Evolutionary conservation across 1,140 invertebrate genomes (phyloP).

Genomic region (Doryteuthis pealeii): DNA sequence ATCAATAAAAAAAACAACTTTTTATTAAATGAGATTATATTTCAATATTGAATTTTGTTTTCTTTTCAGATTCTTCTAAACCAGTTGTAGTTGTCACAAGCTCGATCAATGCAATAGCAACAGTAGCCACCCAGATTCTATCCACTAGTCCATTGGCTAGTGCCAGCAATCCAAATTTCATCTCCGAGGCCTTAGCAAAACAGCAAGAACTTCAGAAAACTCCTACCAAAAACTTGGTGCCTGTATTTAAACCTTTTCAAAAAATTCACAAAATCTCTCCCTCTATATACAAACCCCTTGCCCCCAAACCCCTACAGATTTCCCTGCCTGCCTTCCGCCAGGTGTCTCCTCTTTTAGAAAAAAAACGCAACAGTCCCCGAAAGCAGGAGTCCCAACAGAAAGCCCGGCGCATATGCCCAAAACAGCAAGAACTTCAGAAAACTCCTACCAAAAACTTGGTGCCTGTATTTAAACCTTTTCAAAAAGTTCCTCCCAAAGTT

Average conservation of each 20-base stretch:
- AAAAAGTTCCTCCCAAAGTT: neutral
- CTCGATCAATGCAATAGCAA: neutral
- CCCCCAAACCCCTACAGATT: slow-evolving; percentile 27
- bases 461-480: neutral
- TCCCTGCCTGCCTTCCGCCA: slow-evolving; percentile 14
- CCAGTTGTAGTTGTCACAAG: neutral
- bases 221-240: slow-evolving; percentile 28
- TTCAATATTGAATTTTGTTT: too few species aligned
- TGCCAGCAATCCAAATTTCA: neutral
- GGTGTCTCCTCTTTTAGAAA: slow-evolving; percentile 21
- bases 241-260: neutral
- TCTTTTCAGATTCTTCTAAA: neutral
- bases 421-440: slow-evolving; percentile 25
- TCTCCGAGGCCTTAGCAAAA: slow-evolving; percentile 11
- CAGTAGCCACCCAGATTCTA: neutral
- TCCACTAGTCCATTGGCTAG: neutral
- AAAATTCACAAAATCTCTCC: neutral
- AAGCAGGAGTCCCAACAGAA: slow-evolving; percentile 38
- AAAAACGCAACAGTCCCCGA: slow-evolving; percentile 37
- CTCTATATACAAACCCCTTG: slow-evolving; percentile 11
- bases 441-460: slow-evolving; percentile 34
- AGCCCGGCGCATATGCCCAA: slow-evolving; percentile 43
- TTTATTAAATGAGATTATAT: too few species aligned
- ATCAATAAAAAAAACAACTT: too few species aligned
- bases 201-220: slow-evolving; percentile 30